Base-by-base conservation (phyloP, 2,888 invertebrate genomes). In the Cataglyphis livida region DNA sequence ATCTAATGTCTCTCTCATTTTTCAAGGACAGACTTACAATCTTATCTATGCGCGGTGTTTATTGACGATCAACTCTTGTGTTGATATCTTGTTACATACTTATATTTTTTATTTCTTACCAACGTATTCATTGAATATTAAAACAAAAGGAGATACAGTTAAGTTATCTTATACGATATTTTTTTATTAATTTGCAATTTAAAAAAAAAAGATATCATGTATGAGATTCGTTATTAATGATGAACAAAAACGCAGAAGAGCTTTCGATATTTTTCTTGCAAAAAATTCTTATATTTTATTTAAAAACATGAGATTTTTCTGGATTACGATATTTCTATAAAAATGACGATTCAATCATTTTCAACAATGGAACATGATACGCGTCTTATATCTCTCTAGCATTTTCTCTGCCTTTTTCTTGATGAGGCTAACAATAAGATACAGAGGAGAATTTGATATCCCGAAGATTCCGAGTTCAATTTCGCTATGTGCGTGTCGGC, bases 401-500 rank as follows among this genome's bases (percentile, higher is more conserved):
- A 21, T 64, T 48, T 15, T 75, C 32, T 64, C 12, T 15, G 21
- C n/a, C 18, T 48, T 12, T 18, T 51, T 10, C 10, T 28, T 28
- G 7, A 15, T 25, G 12, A 25, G 21, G 21, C 28, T 75, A 48
- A 35, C 35, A 35, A 35, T 35, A 0, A 64, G 9, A 15, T 35
- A 48, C 10, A n/a, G 18, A 28, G 65, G 7, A 61, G 12, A 3
- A 76, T 65, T 75, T 75, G 18, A 3, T 15, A 28, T 57, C n/a
- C 38, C n/a, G 61, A 57, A 12, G 59, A 12, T 62, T 48, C 18
- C 18, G 4, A 18, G 3, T 66, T 51, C 25, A 21, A 35, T 35
- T 44, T 28, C 9, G 68, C 32, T 41, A 54, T 57, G 28, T n/a
- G 28, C 76, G 28, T 76, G 28, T 65, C 51, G 25, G 51, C 9